These are phyloP conservation scores for Chrysolina oricalcia DNA, from an alignment of 2,888 invertebrate species.

Conservation along the genomic window DNA sequence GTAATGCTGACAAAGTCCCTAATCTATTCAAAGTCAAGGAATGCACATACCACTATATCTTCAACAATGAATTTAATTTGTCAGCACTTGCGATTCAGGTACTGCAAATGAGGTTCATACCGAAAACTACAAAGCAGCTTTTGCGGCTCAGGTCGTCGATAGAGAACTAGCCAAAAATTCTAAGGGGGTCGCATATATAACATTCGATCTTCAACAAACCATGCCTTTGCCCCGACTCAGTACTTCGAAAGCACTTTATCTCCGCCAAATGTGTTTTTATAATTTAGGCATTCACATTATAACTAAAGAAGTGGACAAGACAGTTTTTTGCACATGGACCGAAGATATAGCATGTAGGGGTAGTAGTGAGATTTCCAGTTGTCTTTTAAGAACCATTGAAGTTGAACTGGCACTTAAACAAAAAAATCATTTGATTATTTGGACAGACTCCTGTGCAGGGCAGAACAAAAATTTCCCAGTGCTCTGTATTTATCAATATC, in stretches of 20 bases:
- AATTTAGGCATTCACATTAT: slow-evolving; percentile 26
- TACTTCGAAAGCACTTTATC: slow-evolving; percentile 11
- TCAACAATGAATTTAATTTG: slow-evolving; percentile 31
- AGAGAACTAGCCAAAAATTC: slow-evolving; percentile 18
- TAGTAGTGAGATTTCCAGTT: slow-evolving; percentile 23
- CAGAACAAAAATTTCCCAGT: slow-evolving; percentile 28
- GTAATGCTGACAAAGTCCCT: slow-evolving; percentile 30
- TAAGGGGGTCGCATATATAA: slow-evolving; percentile 8
- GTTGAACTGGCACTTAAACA: slow-evolving; percentile 6
- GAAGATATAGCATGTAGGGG: slow-evolving; percentile 48
- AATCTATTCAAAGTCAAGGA: slow-evolving; percentile 29
- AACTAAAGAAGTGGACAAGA: slow-evolving; percentile 17
- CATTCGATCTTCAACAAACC: slow-evolving; percentile 9
- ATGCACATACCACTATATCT: slow-evolving; percentile 34
- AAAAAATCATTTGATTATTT: slow-evolving; percentile 26
- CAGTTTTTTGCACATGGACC: slow-evolving; percentile 54
- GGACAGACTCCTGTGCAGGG: slow-evolving; percentile 24
- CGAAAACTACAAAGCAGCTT: slow-evolving; percentile 21
- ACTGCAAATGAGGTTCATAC: slow-evolving; percentile 32
- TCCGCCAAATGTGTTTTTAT: neutral
- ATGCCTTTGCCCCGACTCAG: slow-evolving; percentile 51
- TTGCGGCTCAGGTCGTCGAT: slow-evolving; percentile 24
- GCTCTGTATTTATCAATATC: slow-evolving; percentile 9
- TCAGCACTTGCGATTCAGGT: slow-evolving; percentile 30
- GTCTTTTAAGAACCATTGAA: slow-evolving; percentile 19